phyloP scores from a whole-genome alignment of 2,797 vertebrate genomes.

The Rhincodon typus region DNA sequence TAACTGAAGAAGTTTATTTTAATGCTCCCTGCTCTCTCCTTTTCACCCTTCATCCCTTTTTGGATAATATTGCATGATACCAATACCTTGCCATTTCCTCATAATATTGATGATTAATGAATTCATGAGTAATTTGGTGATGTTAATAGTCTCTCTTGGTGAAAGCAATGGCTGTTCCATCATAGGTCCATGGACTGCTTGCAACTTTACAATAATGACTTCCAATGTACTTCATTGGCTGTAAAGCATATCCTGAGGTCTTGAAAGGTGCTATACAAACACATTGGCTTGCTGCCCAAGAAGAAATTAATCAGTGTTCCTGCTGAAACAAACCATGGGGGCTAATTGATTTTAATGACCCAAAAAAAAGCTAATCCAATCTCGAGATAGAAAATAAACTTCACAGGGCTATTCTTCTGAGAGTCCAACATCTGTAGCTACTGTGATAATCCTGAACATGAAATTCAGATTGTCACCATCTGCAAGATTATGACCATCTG shows the following conservation, averaged over 20 bases:
- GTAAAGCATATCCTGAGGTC: no score
- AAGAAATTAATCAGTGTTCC: no score
- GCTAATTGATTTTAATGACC: neutral
- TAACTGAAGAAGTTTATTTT: neutral
- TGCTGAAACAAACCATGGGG: neutral
- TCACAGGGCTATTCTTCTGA: neutral
- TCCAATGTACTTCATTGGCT: neutral
- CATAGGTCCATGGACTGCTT: neutral
- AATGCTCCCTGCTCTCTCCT: neutral
- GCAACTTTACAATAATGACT: neutral
- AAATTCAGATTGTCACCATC: neutral
- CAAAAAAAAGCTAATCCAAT: neutral
- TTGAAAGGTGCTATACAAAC: neutral
- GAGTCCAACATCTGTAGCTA: neutral
- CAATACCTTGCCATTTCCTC: neutral
- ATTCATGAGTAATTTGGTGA: neutral
- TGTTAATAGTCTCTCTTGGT: neutral
- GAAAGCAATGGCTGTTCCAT: neutral
- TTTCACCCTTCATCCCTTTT: neutral
- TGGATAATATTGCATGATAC: neutral
- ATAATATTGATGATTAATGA: neutral
- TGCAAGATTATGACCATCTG: neutral
- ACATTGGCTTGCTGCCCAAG: no score
- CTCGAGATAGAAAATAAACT: neutral
- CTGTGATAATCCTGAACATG: neutral